Percentiles rank a stretch among this genome's conserved stretches.
Conservation (phyloP, 2,113 vertebrate species). For the Ictalurus furcatus region DNA sequence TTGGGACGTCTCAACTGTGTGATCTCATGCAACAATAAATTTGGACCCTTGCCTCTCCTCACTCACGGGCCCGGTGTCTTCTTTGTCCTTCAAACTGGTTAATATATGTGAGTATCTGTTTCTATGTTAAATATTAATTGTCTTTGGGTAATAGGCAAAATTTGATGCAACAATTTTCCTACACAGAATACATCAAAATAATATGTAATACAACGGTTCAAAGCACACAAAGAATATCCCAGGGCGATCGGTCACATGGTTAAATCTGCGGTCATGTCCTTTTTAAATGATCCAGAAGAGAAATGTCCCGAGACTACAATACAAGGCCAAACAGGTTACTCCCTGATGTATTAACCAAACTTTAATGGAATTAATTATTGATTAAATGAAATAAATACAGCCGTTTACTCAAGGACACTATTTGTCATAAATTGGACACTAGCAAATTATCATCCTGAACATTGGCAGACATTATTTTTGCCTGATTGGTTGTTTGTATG, state of each 20-base stretch:
- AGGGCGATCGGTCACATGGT: slow-evolving; percentile 74
- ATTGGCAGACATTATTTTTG: not conserved
- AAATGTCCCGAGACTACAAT: slow-evolving; percentile 74
- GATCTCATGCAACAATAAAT: too few species aligned
- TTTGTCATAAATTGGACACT: not conserved
- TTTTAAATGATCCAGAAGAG: slow-evolving; percentile 80
- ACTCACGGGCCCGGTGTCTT: too few species aligned
- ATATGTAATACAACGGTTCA: slow-evolving; percentile 3
- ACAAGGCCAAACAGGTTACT: slow-evolving; percentile 55
- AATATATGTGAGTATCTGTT: too few species aligned
- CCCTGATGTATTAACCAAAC: slow-evolving; percentile 73
- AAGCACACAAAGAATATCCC: slow-evolving; percentile 77
- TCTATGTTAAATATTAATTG: too few species aligned
- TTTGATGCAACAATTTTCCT: not conserved
- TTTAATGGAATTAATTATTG: slow-evolving; percentile 52
- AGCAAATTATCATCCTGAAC: not conserved
- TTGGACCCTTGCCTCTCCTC: too few species aligned
- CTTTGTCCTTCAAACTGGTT: too few species aligned
- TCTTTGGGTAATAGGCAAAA: too few species aligned
- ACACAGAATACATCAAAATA: not conserved
- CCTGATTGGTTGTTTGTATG: not conserved
- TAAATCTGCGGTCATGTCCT: slow-evolving; percentile 75
- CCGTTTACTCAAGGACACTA: not conserved
- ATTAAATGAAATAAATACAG: not conserved
- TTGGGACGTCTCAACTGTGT: too few species aligned